Evolutionary conservation across 2,113 vertebrate genomes (phyloP), one percentile per base, ranked within the genome.

Genomic region (Pomatorhinus ruficollis): DNA sequence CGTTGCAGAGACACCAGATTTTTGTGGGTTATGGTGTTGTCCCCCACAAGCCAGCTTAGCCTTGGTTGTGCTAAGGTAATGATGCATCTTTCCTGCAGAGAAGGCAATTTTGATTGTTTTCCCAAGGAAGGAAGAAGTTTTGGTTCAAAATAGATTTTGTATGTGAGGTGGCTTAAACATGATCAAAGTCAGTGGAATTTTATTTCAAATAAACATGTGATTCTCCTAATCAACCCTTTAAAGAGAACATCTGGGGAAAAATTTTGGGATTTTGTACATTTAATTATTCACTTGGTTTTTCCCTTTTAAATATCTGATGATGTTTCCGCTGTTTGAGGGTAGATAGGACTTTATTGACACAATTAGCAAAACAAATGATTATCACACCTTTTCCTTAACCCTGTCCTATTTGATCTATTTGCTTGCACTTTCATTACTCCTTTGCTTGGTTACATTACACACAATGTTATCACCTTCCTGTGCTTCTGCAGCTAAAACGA

Each of bases 311-410:
- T 91, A 88, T 61, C 70, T 70, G 84, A 61, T 89, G 89, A 91
- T 2, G 12, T 90, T 95, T 95, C 89, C 0, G 4, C 84, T 96
- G 82, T 93, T 96, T 85, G 94, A 94, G 54, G 70, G 21, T 31
- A 91, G 90, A 83, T 89, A 94, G 91, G 81, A 37, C 40, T 91
- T 87, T 95, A 89, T 93, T 95, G 95, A 96, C 86, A 89, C 76
- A 92, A 94, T 96, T 96, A 96, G 35, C 5, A 31, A 84, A 93
- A 84, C 95, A 96, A 96, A 93, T 85, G 11, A 80, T 94, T 95
- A 95, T 92, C 83, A 33, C 85, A 82, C 93, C 86, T 95, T 92
- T 92, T 90, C 64, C 94, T 95, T 95, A 95, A 81, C 56, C 76
- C 80, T 42, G 28, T 92, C 60, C 86, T 94, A 28, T 93, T 96